Conservation (phyloP, 2,113 vertebrate genomes). For the Stegostoma tigrinum region DNA sequence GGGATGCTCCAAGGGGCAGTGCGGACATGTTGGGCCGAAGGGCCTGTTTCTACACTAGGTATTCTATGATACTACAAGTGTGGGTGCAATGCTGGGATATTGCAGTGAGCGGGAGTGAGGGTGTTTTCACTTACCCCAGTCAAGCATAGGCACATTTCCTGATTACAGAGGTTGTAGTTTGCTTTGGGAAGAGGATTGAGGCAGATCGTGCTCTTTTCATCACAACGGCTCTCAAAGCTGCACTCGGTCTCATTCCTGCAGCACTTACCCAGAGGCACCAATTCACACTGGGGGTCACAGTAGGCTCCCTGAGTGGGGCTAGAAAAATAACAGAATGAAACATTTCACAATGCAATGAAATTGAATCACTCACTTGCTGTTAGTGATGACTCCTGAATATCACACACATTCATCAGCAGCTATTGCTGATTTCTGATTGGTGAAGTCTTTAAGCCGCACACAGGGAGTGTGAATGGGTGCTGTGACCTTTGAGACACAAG, state of each 20-base stretch:
- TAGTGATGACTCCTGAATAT: neutral
- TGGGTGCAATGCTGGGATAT: neutral
- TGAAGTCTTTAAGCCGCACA: neutral
- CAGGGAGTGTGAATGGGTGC: neutral
- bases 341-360: neutral
- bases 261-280: conserved; percentile 44
- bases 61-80: too few species aligned
- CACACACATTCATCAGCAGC: neutral
- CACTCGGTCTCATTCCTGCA: conserved; percentile 64
- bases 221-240: conserved; percentile 50
- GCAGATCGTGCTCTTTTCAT: conserved; percentile 54
- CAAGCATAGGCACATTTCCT: conserved; percentile 58
- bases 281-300: conserved; percentile 54
- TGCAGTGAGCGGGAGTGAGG: neutral
- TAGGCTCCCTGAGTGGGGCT: conserved; percentile 70
- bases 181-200: conserved; percentile 53
- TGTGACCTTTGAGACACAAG: neutral
- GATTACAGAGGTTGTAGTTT: conserved; percentile 60
- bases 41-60: too few species aligned
- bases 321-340: neutral
- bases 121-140: conserved; percentile 48
- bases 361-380: too few species aligned
- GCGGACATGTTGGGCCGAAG: too few species aligned
- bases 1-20: too few species aligned
- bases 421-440: neutral